These are phyloP conservation scores for Ranitomeya variabilis DNA, from an alignment of 2,113 vertebrate species.

Conservation along the genomic window DNA sequence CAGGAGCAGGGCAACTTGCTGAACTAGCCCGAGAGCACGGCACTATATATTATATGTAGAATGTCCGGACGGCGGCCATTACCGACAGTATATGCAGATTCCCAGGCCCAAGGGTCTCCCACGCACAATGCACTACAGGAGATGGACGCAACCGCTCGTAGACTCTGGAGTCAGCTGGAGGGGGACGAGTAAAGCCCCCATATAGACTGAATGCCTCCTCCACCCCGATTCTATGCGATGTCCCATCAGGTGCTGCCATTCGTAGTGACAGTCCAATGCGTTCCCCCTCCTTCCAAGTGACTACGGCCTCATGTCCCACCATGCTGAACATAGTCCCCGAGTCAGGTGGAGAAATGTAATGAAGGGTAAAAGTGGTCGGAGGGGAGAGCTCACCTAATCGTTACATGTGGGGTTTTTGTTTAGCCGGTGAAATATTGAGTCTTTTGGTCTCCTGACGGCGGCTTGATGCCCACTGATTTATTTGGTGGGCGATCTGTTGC, in stretches of 20 bases:
- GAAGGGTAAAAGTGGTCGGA: not conserved
- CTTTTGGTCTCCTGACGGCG: too few species aligned
- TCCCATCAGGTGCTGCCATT: too few species aligned
- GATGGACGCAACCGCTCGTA: not conserved
- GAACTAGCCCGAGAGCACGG: conserved; percentile 71
- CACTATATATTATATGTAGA: not conserved
- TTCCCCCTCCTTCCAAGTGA: too few species aligned
- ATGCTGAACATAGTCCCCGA: not conserved
- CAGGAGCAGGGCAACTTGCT: conserved; percentile 95
- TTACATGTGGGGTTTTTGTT: too few species aligned
- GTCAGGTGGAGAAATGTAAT: not conserved
- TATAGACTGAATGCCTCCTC: too few species aligned
- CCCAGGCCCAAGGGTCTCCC: not conserved
- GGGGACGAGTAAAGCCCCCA: not conserved
- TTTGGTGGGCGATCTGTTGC: too few species aligned
- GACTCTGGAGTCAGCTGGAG: not conserved
- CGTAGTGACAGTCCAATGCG: too few species aligned
- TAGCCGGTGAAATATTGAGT: too few species aligned
- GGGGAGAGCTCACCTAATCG: not conserved
- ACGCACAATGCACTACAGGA: conserved; percentile 20
- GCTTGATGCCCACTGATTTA: too few species aligned
- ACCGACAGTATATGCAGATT: conserved; percentile 21
- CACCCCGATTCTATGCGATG: too few species aligned
- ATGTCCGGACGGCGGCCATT: conserved; percentile 14
- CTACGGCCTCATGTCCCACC: too few species aligned